phyloP scores from a whole-genome alignment of 1,140 invertebrate genomes.

The Proales similis region DNA sequence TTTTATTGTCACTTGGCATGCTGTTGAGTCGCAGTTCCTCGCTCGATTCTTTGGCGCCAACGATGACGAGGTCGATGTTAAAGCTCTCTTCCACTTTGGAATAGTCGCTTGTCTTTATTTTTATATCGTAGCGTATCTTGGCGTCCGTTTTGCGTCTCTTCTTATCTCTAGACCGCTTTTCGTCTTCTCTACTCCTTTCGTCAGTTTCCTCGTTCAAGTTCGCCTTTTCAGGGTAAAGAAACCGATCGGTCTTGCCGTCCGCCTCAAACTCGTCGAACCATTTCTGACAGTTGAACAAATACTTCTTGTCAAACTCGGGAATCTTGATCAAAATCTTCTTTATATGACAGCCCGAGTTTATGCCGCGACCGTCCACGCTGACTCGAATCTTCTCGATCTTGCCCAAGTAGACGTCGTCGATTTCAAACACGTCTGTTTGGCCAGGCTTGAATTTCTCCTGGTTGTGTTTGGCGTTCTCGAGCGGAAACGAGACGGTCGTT shows the following conservation, averaged over 20 bases:
- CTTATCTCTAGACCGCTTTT: conserved; percentile 40
- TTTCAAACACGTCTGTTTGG: conserved; percentile 48
- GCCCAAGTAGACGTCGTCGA: conserved; percentile 49
- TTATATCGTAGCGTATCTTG: conserved; percentile 9
- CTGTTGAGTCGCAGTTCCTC: conserved; percentile 5
- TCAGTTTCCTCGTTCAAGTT: background rate
- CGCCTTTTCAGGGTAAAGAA: conserved; percentile 42
- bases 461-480: conserved; percentile 46
- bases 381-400: conserved; percentile 48
- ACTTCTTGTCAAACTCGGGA: conserved; percentile 40
- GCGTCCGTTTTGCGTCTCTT: background rate
- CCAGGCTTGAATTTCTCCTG: conserved; percentile 53
- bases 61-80: conserved; percentile 5
- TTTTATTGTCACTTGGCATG: conserved; percentile 35
- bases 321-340: conserved; percentile 49
- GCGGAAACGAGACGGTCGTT: conserved; percentile 42
- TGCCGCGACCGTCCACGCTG: conserved; percentile 48
- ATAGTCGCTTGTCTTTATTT: conserved; percentile 11
- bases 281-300: conserved; percentile 44
- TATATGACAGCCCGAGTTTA: conserved; percentile 49
- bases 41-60: background rate
- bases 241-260: conserved; percentile 43
- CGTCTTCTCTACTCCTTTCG: conserved; percentile 37
- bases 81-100: background rate
- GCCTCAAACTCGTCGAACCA: conserved; percentile 42